Evolutionary conservation across 1,140 invertebrate species (phyloP).

Genomic region (Argopecten irradians): DNA sequence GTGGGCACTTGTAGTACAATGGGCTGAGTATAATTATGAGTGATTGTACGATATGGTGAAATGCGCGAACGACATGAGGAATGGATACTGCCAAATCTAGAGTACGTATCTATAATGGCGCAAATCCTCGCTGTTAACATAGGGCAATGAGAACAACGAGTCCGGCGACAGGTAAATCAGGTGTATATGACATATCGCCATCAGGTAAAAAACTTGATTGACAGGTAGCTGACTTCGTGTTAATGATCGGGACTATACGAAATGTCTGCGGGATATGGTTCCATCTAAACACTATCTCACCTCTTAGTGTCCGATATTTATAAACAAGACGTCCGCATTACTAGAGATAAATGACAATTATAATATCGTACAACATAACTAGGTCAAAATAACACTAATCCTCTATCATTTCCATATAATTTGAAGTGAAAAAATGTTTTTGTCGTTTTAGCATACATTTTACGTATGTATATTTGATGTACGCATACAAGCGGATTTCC

Average conservation of each 20-base stretch:
- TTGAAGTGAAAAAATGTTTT: not conserved
- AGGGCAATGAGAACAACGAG: not conserved
- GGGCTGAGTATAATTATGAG: not conserved
- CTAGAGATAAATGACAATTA: not conserved
- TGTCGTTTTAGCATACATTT: too few relatives aligned
- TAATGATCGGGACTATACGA: not conserved
- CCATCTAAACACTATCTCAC: not conserved
- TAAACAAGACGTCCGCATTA: not conserved
- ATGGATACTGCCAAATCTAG: not conserved
- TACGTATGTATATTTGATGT: too few relatives aligned
- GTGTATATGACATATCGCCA: constrained; percentile 14
- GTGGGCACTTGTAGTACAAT: too few relatives aligned
- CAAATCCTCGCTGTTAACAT: not conserved
- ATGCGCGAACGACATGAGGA: not conserved
- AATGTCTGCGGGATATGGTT: not conserved
- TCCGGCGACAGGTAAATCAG: not conserved
- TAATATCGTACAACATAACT: not conserved
- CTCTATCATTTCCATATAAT: not conserved
- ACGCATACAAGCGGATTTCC: too few relatives aligned
- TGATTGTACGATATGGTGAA: not conserved
- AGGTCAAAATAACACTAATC: not conserved
- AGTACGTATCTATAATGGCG: too few relatives aligned
- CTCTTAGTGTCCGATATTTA: not conserved
- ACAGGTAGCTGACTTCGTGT: not conserved
- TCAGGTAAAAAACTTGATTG: not conserved